Evolutionary conservation across 2,888 invertebrate genomes (phyloP).

Genomic region (Caenorhabditis virilis): DNA sequence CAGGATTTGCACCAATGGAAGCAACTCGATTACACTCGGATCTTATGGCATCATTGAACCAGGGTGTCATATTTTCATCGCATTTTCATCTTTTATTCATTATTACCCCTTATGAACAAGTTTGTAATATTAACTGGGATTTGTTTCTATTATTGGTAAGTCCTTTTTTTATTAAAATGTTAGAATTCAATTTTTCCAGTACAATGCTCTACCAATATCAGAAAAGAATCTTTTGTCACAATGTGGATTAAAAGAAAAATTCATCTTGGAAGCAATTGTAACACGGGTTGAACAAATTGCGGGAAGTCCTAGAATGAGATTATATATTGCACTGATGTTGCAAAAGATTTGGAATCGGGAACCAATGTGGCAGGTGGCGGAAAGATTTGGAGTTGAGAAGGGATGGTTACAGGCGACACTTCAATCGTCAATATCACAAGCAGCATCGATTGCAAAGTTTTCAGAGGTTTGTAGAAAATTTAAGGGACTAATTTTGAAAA

Average conservation of each 20-base stretch:
- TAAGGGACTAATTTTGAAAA: neutral
- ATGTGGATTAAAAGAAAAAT: slow-evolving; percentile 81
- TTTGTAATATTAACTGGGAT: slow-evolving; percentile 57
- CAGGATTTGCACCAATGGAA: slow-evolving; percentile 79
- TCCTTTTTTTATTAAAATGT: neutral
- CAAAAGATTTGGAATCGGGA: slow-evolving; percentile 75
- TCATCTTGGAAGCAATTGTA: slow-evolving; percentile 76
- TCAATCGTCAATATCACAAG: slow-evolving; percentile 77
- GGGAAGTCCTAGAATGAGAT: slow-evolving; percentile 76
- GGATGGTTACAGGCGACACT: slow-evolving; percentile 82
- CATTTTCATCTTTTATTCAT: slow-evolving; percentile 86
- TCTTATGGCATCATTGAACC: slow-evolving; percentile 76
- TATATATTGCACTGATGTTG: slow-evolving; percentile 85
- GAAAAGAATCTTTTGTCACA: slow-evolving; percentile 78
- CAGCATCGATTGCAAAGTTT: slow-evolving; percentile 80
- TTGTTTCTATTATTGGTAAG: slow-evolving; percentile 40
- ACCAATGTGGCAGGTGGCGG: slow-evolving; percentile 74
- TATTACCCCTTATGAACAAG: slow-evolving; percentile 80
- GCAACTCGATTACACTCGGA: slow-evolving; percentile 80
- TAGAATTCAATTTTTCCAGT: slow-evolving; percentile 71
- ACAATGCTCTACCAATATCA: slow-evolving; percentile 75
- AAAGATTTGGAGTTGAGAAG: slow-evolving; percentile 76
- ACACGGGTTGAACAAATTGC: slow-evolving; percentile 24
- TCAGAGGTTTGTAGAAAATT: slow-evolving; percentile 74
- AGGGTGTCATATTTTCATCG: slow-evolving; percentile 79